Percentiles rank a stretch among this genome's conserved stretches.
These are phyloP conservation scores for Strix uralensis DNA, from an alignment of 2,113 vertebrate species.

Conservation along the genomic window DNA sequence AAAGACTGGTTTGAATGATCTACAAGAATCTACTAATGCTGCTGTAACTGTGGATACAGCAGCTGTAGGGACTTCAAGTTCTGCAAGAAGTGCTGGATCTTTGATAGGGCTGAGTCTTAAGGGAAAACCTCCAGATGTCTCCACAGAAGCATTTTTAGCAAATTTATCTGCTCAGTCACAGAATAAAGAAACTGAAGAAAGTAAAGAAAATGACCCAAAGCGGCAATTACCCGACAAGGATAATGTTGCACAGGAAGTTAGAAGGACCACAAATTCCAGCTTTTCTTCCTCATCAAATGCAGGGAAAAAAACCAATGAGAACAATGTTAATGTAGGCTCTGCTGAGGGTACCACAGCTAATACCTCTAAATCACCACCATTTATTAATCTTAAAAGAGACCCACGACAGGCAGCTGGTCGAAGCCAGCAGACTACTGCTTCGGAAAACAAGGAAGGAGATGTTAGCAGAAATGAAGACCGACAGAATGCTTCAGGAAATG, in stretches of 20 bases:
- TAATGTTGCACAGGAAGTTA: slow-evolving; percentile 56
- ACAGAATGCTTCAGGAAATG: slow-evolving; percentile 22
- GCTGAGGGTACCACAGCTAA: slow-evolving; percentile 63
- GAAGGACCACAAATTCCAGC: slow-evolving; percentile 36
- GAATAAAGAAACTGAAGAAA: slow-evolving; percentile 71
- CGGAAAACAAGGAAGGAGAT: slow-evolving; percentile 73
- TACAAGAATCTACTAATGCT: slow-evolving; percentile 40
- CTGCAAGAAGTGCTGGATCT: slow-evolving; percentile 50
- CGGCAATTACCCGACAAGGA: slow-evolving; percentile 58
- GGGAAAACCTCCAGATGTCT: slow-evolving; percentile 93
- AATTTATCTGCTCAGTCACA: slow-evolving; percentile 78
- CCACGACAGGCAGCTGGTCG: slow-evolving; percentile 84
- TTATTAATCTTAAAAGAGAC: slow-evolving; percentile 79
- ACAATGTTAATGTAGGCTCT: slow-evolving; percentile 4
- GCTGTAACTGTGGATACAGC: slow-evolving; percentile 26
- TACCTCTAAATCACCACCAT: slow-evolving; percentile 69
- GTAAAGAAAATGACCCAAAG: slow-evolving; percentile 66
- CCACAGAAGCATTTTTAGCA: slow-evolving; percentile 89
- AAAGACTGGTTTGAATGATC: slow-evolving; percentile 46
- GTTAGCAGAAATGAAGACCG: slow-evolving; percentile 70
- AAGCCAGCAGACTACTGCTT: slow-evolving; percentile 76
- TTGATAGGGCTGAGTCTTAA: slow-evolving; percentile 80
- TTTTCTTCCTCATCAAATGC: slow-evolving; percentile 41
- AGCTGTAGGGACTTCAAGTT: slow-evolving; percentile 55
- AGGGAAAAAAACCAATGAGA: slow-evolving; percentile 61